Conservation (phyloP, 2,113 vertebrate species). For the Pan paniscus region DNA sequence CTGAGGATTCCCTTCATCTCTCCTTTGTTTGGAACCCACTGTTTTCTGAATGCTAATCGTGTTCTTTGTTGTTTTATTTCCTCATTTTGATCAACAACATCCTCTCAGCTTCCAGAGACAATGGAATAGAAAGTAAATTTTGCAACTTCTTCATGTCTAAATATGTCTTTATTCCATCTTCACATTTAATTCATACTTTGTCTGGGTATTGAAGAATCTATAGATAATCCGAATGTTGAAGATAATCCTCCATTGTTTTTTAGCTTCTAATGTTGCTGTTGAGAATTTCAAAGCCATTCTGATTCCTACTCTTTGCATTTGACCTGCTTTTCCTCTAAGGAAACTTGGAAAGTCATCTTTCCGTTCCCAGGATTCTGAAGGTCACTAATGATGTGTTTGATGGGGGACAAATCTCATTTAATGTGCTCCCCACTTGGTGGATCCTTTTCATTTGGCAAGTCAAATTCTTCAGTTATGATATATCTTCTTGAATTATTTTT, state of each 20-base stretch:
- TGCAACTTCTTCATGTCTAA: not conserved
- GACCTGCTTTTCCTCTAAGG: not conserved
- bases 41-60: not conserved
- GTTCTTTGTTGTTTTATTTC: not conserved
- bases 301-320: not conserved
- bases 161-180: not conserved
- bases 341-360: not conserved
- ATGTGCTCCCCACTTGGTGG: not conserved
- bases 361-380: not conserved
- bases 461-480: not conserved
- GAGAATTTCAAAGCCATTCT: not conserved
- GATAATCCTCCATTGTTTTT: not conserved
- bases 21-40: not conserved
- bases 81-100: not conserved
- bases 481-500: not conserved
- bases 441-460: not conserved
- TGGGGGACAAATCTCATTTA: not conserved
- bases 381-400: not conserved
- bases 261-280: not conserved
- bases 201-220: not conserved
- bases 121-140: not conserved
- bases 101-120: not conserved
- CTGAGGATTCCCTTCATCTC: not conserved
- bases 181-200: not conserved
- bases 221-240: not conserved